Percentiles rank a stretch among this genome's conserved stretches.
Conservation (phyloP, 2,888 invertebrate genomes). For the Amphipyra berbera region DNA sequence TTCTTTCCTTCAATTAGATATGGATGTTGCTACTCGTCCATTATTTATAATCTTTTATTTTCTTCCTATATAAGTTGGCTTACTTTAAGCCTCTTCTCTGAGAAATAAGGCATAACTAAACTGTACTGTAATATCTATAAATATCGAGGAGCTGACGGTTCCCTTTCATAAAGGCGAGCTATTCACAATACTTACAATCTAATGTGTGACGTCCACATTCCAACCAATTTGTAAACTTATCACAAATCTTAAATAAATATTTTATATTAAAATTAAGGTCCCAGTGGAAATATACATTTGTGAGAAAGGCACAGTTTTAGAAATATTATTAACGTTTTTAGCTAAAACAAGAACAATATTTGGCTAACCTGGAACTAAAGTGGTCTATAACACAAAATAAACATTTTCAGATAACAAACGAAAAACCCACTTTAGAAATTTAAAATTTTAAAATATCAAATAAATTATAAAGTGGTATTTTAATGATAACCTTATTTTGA, state of each 20-base stretch:
- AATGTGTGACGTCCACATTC: conserved; percentile 13
- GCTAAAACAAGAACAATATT: not conserved
- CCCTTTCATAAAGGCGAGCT: conserved; percentile 41
- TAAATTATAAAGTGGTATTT: no score
- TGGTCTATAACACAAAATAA: no score
- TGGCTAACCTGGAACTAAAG: no score
- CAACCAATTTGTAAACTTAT: conserved; percentile 27
- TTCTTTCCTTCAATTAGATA: no score
- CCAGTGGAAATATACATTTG: conserved; percentile 11
- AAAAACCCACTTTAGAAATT: no score
- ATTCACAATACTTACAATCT: conserved; percentile 13
- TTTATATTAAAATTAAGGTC: not conserved
- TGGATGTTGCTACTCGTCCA: no score
- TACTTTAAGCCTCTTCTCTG: not conserved
- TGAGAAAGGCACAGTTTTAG: conserved; percentile 10
- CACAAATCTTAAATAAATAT: conserved; percentile 21
- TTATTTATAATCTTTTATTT: no score
- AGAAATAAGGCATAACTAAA: not conserved
- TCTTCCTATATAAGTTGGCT: not conserved
- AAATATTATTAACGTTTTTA: conserved; percentile 1
- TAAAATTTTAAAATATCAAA: no score
- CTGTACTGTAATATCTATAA: conserved; percentile 45
- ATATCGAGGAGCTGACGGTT: conserved; percentile 29
- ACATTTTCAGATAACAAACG: no score
- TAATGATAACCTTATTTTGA: no score